Evolutionary conservation across 2,113 vertebrate species (phyloP).

Genomic region (Stercorarius parasiticus): DNA sequence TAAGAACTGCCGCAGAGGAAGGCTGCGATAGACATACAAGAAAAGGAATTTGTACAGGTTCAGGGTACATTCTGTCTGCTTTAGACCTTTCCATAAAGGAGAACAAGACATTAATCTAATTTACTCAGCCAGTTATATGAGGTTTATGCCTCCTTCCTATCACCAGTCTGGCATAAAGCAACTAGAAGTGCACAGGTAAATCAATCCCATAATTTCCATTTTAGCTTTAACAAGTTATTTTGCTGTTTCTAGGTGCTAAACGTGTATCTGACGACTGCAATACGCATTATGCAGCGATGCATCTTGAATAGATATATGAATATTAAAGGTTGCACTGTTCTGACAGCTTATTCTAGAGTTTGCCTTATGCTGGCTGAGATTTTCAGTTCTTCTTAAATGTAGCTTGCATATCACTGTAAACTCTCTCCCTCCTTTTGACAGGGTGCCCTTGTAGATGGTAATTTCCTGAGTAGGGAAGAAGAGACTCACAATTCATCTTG

Average conservation of each 20-base stretch:
- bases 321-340: constrained; percentile 61
- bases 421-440: constrained; percentile 54
- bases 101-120: constrained; percentile 49
- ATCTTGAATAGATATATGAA: constrained; percentile 55
- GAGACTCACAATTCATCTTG: constrained; percentile 7
- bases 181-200: constrained; percentile 12
- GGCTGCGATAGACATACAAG: background rate
- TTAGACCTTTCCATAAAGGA: constrained; percentile 26
- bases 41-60: background rate
- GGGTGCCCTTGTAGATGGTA: constrained; percentile 69
- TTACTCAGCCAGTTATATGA: constrained; percentile 30
- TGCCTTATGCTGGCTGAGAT: constrained; percentile 54
- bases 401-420: constrained; percentile 59
- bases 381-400: constrained; percentile 67
- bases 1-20: background rate
- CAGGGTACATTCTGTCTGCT: constrained; percentile 33
- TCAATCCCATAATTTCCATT: constrained; percentile 55
- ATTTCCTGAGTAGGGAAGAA: constrained; percentile 34
- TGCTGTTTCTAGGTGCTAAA: constrained; percentile 54
- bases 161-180: constrained; percentile 36
- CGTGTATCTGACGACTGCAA: constrained; percentile 60
- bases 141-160: constrained; percentile 33
- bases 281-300: constrained; percentile 44
- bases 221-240: constrained; percentile 60
- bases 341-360: constrained; percentile 57